phyloP scores from a whole-genome alignment of 2,797 vertebrate genomes.

The Poecilia velifera region DNA sequence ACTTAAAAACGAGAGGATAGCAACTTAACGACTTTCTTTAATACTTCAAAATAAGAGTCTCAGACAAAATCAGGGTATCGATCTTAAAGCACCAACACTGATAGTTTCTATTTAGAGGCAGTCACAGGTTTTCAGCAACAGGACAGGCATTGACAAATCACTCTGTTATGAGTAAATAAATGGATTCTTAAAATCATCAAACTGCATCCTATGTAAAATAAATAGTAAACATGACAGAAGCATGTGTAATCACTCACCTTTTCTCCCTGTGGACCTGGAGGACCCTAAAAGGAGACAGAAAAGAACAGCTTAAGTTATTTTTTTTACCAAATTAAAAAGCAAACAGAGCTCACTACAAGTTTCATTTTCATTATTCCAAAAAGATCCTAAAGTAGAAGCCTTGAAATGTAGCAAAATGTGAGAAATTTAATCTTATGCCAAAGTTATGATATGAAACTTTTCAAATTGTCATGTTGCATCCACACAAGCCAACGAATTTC shows the following conservation, averaged over 20 bases:
- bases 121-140: not conserved
- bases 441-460: not conserved
- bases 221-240: not conserved
- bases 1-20: not conserved
- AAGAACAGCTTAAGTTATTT: not conserved
- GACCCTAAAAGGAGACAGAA: slow-evolving; percentile 83
- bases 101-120: not conserved
- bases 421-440: not conserved
- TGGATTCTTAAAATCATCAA: not conserved
- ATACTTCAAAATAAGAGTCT: not conserved
- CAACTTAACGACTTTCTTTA: not conserved
- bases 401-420: not conserved
- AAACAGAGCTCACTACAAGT: not conserved
- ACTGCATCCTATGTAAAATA: not conserved
- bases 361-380: not conserved
- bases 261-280: slow-evolving; percentile 93
- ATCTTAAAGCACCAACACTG: not conserved
- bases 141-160: not conserved
- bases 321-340: not conserved
- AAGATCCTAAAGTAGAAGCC: not conserved
- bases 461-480: not conserved
- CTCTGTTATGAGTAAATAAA: not conserved
- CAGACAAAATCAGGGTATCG: not conserved
- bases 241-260: slow-evolving; percentile 87
- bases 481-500: not conserved